Base-by-base conservation (phyloP, 2,888 invertebrate genomes). In the Habrosyne pyritoides region DNA sequence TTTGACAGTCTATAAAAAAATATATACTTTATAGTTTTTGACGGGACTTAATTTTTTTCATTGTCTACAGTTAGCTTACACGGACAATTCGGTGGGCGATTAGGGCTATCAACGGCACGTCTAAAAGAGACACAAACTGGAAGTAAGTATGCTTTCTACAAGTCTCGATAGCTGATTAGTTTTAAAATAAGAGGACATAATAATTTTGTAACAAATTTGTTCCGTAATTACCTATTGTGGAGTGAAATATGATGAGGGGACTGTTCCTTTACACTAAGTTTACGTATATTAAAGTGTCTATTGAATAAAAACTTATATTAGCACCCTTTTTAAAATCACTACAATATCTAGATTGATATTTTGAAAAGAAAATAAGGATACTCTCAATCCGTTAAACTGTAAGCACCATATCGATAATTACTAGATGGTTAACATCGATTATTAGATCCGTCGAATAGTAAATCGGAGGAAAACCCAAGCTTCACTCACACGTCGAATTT, bases 401-500 rank as follows among this genome's bases (percentile, higher is more conserved):
- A 1, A n/a, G 18, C 8, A 18, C 6, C 42, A 18, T 6, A 14
- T 18, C 8, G 18, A 42, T 42, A 42, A 42, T 42, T 42, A 8
- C 8, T 18, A 18, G 8, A 7, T 42, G 42, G 42, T 18, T 42
- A 42, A 42, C 8, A 4, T 8, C 33, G n/a, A n/a, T 12, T n/a
- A n/a, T 33, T 33, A n/a, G 42, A 18, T 24, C 24, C 18, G 42
- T 42, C 8, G 36, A 18, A 42, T 42, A n/a, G 7, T 42, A 42
- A 50, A 28, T 30, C 18, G 58, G 54, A 59, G 53, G 61, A 61
- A 67, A 57, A 54, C 63, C 57, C 61, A 63, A 70, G 59, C 68
- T 79, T 81, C 77, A 75, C 80, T 80, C 77, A 75, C 81, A 78
- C 79, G 74, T 78, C 69, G 69, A 79, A 79, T 78, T 88, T 85